Conservation (phyloP, 2,113 vertebrate species). For the Stegostoma tigrinum region DNA sequence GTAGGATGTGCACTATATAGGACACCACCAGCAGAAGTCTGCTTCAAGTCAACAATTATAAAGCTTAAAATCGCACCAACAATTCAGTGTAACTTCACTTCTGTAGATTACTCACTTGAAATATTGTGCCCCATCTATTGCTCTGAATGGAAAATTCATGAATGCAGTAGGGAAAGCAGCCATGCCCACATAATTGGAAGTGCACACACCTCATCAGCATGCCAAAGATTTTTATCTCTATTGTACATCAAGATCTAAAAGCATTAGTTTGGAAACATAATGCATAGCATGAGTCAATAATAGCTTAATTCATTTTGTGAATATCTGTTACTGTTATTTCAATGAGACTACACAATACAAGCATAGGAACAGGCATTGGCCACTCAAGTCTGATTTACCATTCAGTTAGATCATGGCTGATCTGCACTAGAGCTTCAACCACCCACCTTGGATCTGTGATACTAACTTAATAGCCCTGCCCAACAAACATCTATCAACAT, state of each 20-base stretch:
- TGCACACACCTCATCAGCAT: neutral
- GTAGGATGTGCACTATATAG: neutral
- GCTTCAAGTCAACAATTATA: neutral
- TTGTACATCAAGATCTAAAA: neutral
- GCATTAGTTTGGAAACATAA: neutral
- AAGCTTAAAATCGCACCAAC: neutral
- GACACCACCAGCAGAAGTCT: neutral
- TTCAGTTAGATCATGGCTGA: neutral
- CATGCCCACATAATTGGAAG: neutral
- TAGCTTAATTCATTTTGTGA: neutral
- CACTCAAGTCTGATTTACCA: neutral
- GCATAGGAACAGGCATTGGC: neutral
- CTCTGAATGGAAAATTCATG: neutral
- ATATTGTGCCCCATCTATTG: slow-evolving; percentile 3
- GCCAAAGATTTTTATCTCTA: neutral
- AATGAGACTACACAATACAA: neutral
- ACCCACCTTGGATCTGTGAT: neutral
- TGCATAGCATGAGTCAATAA: neutral
- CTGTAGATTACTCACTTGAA: neutral
- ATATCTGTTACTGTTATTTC: neutral
- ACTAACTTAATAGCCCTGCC: neutral
- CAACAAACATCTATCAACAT: neutral
- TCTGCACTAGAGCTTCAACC: neutral
- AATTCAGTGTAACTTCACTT: neutral
- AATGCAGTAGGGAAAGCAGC: neutral